Evolutionary conservation across 2,113 vertebrate species (phyloP).

Genomic region (Hoplias malabaricus): DNA sequence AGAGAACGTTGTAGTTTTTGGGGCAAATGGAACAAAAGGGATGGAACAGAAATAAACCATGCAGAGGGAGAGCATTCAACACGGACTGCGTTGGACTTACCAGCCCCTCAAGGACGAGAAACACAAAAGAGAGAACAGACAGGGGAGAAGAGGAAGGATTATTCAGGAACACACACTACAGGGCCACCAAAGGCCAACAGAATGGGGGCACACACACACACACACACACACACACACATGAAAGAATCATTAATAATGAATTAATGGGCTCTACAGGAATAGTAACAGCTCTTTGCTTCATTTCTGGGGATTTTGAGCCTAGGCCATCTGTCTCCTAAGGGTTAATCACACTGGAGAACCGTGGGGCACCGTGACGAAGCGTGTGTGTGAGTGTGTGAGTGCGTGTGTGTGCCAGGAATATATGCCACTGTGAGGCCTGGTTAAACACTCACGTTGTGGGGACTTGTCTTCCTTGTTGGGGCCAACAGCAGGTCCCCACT

Average conservation of each 20-base stretch:
- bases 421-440: too few species aligned
- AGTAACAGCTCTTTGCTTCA: slow-evolving; percentile 14
- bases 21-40: slow-evolving; percentile 1
- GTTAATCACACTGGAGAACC: not conserved
- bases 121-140: slow-evolving; percentile 33
- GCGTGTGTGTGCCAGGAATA: not conserved
- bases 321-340: slow-evolving; percentile 17
- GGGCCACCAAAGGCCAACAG: slow-evolving; percentile 7
- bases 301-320: slow-evolving; percentile 2
- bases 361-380: not conserved
- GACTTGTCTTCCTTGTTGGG: too few species aligned
- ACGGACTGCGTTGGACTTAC: slow-evolving; percentile 49
- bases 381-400: not conserved
- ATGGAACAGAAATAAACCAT: slow-evolving; percentile 27
- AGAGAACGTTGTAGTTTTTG: not conserved
- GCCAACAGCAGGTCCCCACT: too few species aligned
- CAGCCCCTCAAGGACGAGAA: slow-evolving; percentile 32
- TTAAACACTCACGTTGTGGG: too few species aligned
- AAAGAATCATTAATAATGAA: slow-evolving; percentile 36
- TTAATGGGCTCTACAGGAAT: not conserved
- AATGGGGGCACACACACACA: not conserved
- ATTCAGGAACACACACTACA: slow-evolving; percentile 24
- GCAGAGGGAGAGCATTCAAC: slow-evolving; percentile 30
- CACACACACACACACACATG: too few species aligned
- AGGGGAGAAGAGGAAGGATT: slow-evolving; percentile 9